Conservation (phyloP, 2,797 vertebrate genomes). For the Sebastes dallii region DNA sequence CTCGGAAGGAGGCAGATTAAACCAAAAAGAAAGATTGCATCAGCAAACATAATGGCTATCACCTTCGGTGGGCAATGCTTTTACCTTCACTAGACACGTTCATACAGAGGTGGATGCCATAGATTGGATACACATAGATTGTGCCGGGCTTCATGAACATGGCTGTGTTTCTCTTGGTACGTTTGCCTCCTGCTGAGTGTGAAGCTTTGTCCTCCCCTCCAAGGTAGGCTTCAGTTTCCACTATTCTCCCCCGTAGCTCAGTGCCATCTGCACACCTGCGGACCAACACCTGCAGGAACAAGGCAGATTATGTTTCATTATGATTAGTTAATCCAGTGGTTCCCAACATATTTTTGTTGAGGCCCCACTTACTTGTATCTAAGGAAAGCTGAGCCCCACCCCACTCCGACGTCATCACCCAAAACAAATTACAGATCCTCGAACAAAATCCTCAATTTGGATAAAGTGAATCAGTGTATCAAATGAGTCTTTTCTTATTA, state of each 20-base stretch:
- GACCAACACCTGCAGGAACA: slow-evolving; percentile 85
- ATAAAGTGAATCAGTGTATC: too few relatives aligned
- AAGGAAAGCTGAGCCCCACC: too few relatives aligned
- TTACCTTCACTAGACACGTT: slow-evolving; percentile 95
- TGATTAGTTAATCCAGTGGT: not conserved
- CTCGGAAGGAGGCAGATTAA: not conserved
- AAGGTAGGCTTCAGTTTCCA: slow-evolving; percentile 95
- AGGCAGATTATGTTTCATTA: not conserved
- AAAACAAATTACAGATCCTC: too few relatives aligned
- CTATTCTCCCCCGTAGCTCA: slow-evolving; percentile 89
- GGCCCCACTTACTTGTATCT: too few relatives aligned
- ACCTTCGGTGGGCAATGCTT: not conserved
- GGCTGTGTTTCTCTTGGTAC: slow-evolving; percentile 88
- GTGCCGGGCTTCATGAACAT: slow-evolving; percentile 98
- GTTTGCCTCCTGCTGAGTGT: slow-evolving; percentile 92
- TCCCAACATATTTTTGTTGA: too few relatives aligned
- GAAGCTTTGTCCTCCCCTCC: slow-evolving; percentile 94
- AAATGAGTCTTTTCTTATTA: too few relatives aligned
- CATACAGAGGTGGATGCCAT: slow-evolving; percentile 94
- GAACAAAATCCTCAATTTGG: too few relatives aligned
- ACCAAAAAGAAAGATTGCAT: not conserved
- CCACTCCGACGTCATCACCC: too few relatives aligned
- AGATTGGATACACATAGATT: slow-evolving; percentile 95
- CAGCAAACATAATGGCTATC: not conserved
- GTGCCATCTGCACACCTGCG: slow-evolving; percentile 85